A percentile compares a stretch with the other conserved stretches of the same genome.
Conservation (phyloP, 2,797 vertebrate genomes). For the Enteromius viviparus region DNA sequence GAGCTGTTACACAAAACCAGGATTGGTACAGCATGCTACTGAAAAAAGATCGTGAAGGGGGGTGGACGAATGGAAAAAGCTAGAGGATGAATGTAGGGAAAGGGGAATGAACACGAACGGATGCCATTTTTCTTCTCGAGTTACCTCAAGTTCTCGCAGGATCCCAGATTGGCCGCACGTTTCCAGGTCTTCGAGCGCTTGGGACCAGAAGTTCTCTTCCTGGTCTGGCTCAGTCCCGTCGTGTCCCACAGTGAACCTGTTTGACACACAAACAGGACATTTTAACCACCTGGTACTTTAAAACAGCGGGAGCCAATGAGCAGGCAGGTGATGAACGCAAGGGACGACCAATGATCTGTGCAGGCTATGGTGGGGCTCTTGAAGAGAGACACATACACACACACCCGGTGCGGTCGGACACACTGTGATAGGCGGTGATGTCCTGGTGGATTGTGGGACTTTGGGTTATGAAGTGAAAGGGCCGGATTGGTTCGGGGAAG, state of each 20-base stretch:
- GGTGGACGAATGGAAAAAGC: background rate
- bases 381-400: constrained; percentile 54
- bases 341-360: constrained; percentile 60
- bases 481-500: constrained; percentile 56
- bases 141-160: constrained; percentile 88
- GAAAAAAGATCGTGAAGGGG: constrained; percentile 30
- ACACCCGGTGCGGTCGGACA: constrained; percentile 53
- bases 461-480: constrained; percentile 59
- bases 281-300: constrained; percentile 37
- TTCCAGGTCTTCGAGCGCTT: constrained; percentile 96
- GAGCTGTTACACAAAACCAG: constrained; percentile 70
- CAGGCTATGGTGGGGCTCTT: constrained; percentile 58
- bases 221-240: constrained; percentile 92
- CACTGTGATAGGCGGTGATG: constrained; percentile 59
- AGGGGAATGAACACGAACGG: background rate
- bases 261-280: constrained; percentile 2
- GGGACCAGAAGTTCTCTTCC: constrained; percentile 99
- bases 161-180: constrained; percentile 98
- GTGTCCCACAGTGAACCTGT: constrained; percentile 87
- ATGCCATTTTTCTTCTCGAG: background rate
- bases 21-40: constrained; percentile 55
- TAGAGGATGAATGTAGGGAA: background rate
- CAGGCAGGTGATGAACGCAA: constrained; percentile 64
- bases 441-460: constrained; percentile 47
- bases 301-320: constrained; percentile 44